Base-by-base conservation (phyloP, 2,888 invertebrate species). In the Apamea anceps region DNA sequence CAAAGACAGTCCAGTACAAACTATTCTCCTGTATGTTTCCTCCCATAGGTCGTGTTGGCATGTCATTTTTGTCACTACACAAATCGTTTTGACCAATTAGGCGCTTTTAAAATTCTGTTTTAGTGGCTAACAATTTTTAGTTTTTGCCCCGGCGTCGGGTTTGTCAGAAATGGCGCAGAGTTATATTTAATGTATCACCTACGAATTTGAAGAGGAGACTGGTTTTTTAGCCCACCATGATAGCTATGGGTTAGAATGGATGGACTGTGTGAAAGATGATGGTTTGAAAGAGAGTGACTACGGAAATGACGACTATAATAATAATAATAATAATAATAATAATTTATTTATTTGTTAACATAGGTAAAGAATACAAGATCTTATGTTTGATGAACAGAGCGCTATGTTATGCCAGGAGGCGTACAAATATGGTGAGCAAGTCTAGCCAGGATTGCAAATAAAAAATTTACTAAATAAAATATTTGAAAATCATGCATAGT, bases 31-130 rank as follows among this genome's bases (percentile, higher is more conserved):
- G 91, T 94, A 88, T 92, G 81, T 93, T 89, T 80, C 4, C 88
- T 77, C 0, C 70, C 45, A 62, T n/a, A 80, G 80, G 89, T 85
- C 78, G 87, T 82, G 85, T 77, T 18, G 90, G 89, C 75, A 90
- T 84, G 88, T 89, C 89, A 92, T 92, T 92, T 92, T 92, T 92
- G 90, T 87, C 91, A 89, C 90, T 86, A 89, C 81, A 88, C 90
- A 90, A 92, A 92, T 92, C 84, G 91, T 89, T 91, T 66, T 70
- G 77, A 89, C 87, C 93, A 92, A 92, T 92, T 92, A 92, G 89
- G 85, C 57, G 85, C 88, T 87, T 87, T 90, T 88, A 90, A 90
- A 89, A 91, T 90, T 90, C 90, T 89, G 83, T 85, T 87, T 90
- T 89, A 87, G 88, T 86, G 82, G 85, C 86, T 87, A 85, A 87